A percentile compares a stretch with the other conserved stretches of the same genome.
phyloP scores from a whole-genome alignment of 2,888 invertebrate genomes.

The Sinelater perroti region DNA sequence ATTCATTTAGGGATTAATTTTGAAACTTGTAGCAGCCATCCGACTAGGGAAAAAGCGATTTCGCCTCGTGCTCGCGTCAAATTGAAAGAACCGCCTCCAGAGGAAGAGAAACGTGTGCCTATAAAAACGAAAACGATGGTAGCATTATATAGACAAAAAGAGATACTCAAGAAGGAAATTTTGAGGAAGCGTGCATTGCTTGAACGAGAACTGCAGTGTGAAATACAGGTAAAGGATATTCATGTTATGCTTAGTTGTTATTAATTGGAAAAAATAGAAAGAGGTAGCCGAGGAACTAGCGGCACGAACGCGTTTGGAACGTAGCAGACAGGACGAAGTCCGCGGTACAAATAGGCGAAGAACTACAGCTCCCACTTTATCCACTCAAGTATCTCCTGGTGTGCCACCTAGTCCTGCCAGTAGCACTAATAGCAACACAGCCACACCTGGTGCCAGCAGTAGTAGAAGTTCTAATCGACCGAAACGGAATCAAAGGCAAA shows the following conservation, averaged over 20 bases:
- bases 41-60: conserved; percentile 51
- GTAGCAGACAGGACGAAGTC: conserved; percentile 68
- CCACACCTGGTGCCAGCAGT: conserved; percentile 16
- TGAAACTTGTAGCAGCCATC: conserved; percentile 27
- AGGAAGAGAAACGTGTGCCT: conserved; percentile 66
- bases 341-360: conserved; percentile 68
- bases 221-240: conserved; percentile 85
- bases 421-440: conserved; percentile 19
- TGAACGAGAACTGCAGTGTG: conserved; percentile 88
- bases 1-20: background rate
- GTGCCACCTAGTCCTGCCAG: conserved; percentile 2
- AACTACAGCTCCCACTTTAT: conserved; percentile 58
- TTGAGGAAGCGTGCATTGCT: conserved; percentile 87
- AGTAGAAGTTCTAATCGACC: conserved; percentile 49
- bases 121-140: conserved; percentile 73
- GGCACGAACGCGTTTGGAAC: conserved; percentile 74
- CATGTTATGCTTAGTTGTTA: no score
- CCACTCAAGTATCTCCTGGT: conserved; percentile 44
- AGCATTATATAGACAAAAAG: conserved; percentile 86
- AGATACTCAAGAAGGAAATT: conserved; percentile 91
- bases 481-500: conserved; percentile 50
- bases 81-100: conserved; percentile 60
- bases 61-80: conserved; percentile 55
- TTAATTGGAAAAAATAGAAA: conserved; percentile 70
- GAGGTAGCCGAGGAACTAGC: conserved; percentile 80